These are phyloP conservation scores for Natator depressus DNA, from an alignment of 2,113 vertebrate genomes.

Conservation along the genomic window DNA sequence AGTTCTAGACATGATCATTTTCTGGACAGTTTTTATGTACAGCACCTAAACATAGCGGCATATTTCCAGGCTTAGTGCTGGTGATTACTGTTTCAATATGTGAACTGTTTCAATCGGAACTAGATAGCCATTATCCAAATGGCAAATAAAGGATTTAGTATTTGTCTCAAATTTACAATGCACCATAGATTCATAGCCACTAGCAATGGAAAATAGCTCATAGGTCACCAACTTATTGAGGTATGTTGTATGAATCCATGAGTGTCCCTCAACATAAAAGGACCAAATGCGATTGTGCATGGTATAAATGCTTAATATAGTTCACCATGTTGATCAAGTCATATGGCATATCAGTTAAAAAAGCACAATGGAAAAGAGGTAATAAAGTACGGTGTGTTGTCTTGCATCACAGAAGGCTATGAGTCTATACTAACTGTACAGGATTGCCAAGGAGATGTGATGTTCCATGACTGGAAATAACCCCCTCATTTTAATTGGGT, in stretches of 20 bases:
- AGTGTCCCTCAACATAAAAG: slow-evolving; percentile 10
- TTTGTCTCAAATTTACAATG: slow-evolving; percentile 23
- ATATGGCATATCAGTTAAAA: fast-evolving
- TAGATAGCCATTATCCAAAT: slow-evolving; percentile 35
- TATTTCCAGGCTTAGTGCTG: slow-evolving; percentile 12
- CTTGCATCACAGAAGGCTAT: neutral
- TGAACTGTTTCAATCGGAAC: slow-evolving; percentile 50
- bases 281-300: neutral
- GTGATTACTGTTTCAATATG: slow-evolving; percentile 48
- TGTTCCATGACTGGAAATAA: neutral
- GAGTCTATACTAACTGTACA: fast-evolving
- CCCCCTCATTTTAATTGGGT: neutral
- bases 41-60: slow-evolving; percentile 12
- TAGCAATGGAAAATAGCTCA: neutral
- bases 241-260: slow-evolving; percentile 36
- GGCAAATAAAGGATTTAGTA: slow-evolving; percentile 1
- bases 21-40: slow-evolving; percentile 27
- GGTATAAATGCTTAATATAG: slow-evolving; percentile 12
- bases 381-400: fast-evolving
- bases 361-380: neutral
- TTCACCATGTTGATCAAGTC: neutral
- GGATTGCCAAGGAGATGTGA: fast-evolving
- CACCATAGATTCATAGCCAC: neutral
- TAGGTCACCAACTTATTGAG: slow-evolving; percentile 2
- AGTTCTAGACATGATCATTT: slow-evolving; percentile 51